These are phyloP conservation scores for Phasianus colchicus DNA, from an alignment of 2,113 vertebrate species.

Conservation along the genomic window DNA sequence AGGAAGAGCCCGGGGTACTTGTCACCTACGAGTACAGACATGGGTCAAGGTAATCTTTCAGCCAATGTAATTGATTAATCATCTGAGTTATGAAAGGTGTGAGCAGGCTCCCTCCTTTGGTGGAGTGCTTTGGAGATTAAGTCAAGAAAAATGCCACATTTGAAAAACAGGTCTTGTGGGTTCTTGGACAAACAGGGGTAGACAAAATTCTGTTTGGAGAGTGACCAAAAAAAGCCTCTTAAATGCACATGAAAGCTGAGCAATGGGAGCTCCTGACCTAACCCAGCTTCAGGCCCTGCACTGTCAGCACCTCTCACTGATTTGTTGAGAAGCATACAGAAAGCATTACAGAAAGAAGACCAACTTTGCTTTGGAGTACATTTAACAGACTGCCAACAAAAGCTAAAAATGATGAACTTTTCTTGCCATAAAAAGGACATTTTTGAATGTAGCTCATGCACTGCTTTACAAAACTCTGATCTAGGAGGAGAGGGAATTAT, in stretches of 20 bases:
- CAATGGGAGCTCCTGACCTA: background rate
- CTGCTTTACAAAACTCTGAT: background rate
- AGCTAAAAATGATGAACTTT: background rate
- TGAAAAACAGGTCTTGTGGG: background rate
- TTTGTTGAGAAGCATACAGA: background rate
- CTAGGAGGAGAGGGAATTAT: background rate
- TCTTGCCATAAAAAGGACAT: background rate
- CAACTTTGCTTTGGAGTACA: background rate
- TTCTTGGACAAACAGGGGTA: background rate
- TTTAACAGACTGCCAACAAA: background rate
- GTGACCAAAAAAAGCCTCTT: background rate
- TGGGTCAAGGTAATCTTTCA: background rate
- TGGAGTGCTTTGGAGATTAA: background rate
- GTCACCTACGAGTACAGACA: background rate
- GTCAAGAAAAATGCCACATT: background rate
- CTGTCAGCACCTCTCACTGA: accelerated
- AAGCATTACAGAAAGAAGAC: background rate
- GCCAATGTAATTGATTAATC: background rate
- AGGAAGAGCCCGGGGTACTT: background rate
- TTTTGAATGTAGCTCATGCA: background rate
- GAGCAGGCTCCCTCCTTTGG: accelerated
- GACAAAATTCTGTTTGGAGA: background rate
- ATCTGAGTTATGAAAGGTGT: background rate
- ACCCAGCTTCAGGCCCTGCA: background rate
- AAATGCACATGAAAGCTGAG: background rate